Conservation (phyloP, 1,140 invertebrate genomes). For the Drosophila virilis region DNA sequence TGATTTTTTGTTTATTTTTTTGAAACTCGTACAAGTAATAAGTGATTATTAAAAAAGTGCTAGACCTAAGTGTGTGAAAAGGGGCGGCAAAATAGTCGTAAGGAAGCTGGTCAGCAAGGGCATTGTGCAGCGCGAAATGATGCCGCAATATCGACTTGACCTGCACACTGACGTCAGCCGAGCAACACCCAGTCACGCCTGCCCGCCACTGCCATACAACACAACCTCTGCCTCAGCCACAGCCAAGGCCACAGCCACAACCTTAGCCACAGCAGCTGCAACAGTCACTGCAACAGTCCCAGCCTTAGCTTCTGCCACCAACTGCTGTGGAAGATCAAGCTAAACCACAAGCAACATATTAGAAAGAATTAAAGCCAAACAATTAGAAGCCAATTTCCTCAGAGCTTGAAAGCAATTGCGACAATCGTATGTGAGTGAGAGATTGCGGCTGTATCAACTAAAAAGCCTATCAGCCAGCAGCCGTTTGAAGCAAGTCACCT, state of each 20-base stretch:
- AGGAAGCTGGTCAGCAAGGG: constrained; percentile 29
- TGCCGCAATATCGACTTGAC: constrained; percentile 39
- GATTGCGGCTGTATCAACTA: constrained; percentile 15
- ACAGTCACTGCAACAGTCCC: constrained; percentile 7
- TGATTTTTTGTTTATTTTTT: constrained; percentile 18
- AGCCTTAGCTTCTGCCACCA: constrained; percentile 12
- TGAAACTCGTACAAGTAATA: constrained; percentile 22
- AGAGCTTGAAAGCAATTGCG: constrained; percentile 42
- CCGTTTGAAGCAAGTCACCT: constrained; percentile 12
- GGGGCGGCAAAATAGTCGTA: constrained; percentile 4
- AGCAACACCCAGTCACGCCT: constrained; percentile 18
- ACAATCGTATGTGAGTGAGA: constrained; percentile 53
- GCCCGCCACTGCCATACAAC: constrained; percentile 20
- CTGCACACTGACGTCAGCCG: constrained; percentile 44
- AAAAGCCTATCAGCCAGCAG: constrained; percentile 11
- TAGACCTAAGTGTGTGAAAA: constrained; percentile 3
- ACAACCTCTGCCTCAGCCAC: constrained; percentile 20
- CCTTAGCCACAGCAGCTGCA: background rate
- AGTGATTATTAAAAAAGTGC: constrained; percentile 25
- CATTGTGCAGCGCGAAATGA: constrained; percentile 43
- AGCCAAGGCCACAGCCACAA: constrained; percentile 18
- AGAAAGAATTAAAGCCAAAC: background rate
- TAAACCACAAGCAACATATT: constrained; percentile 21
- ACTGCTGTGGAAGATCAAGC: constrained; percentile 22
- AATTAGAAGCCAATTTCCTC: constrained; percentile 5